These are phyloP conservation scores for Cettia cetti DNA, from an alignment of 2,113 vertebrate genomes.

Conservation along the genomic window DNA sequence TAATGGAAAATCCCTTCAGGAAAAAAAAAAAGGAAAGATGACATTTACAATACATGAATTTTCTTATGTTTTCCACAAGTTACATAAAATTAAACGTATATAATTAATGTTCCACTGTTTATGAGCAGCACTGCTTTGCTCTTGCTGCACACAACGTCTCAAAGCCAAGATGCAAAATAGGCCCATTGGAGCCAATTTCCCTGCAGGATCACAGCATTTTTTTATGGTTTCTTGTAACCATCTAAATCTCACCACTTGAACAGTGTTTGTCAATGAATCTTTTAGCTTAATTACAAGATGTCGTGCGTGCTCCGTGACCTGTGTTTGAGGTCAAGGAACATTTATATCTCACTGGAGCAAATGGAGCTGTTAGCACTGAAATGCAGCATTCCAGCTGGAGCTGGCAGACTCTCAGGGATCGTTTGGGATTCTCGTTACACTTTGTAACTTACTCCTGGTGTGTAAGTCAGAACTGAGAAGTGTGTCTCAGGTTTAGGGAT, in stretches of 20 bases:
- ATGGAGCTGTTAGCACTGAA: not conserved
- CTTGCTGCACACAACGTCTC: not conserved
- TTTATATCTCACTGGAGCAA: constrained; percentile 23
- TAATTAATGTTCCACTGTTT: constrained; percentile 48
- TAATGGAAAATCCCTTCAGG: constrained; percentile 15
- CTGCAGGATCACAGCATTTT: constrained; percentile 12
- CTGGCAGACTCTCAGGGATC: not conserved
- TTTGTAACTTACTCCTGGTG: not conserved
- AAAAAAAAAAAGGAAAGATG: not conserved
- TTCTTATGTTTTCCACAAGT: not conserved
- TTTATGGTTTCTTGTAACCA: constrained; percentile 50
- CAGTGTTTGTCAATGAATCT: constrained; percentile 44
- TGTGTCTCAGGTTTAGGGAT: not conserved
- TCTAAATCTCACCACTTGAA: not conserved
- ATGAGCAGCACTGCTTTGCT: not conserved
- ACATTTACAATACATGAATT: constrained; percentile 9
- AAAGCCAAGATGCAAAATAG: constrained; percentile 12
- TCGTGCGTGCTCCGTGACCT: not conserved
- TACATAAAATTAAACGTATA: constrained; percentile 48
- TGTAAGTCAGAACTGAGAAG: not conserved
- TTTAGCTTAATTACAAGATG: constrained; percentile 50
- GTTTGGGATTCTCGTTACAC: not conserved
- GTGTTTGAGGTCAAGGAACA: constrained; percentile 19
- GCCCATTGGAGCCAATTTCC: constrained; percentile 25
- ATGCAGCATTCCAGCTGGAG: not conserved